These are phyloP conservation scores for Ciconia stormi DNA, from an alignment of 2,113 vertebrate genomes.

Conservation along the genomic window DNA sequence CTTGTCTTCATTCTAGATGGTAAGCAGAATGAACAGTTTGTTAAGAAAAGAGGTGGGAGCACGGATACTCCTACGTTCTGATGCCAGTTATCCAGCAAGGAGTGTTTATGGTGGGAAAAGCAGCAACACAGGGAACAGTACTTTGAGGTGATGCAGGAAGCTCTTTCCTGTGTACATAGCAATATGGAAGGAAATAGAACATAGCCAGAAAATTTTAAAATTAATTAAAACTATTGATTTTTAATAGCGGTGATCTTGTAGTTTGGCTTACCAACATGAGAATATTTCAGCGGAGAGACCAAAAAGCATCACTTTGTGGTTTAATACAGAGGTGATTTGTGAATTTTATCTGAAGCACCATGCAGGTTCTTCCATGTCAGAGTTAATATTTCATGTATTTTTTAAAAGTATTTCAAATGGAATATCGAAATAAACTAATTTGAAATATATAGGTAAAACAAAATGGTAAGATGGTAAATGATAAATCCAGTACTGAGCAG, in stretches of 20 bases:
- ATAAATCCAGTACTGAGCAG: background rate
- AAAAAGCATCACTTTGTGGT: background rate
- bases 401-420: background rate
- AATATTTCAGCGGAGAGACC: background rate
- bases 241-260: background rate
- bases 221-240: background rate
- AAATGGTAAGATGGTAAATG: background rate
- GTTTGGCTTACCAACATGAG: background rate
- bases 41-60: background rate
- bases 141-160: background rate
- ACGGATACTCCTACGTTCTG: background rate
- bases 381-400: background rate
- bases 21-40: background rate
- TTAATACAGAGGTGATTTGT: background rate
- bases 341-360: background rate
- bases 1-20: background rate
- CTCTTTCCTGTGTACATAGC: background rate
- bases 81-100: background rate
- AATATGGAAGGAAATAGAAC: background rate
- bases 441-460: background rate
- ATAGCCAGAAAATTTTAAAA: background rate
- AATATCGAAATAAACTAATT: background rate
- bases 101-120: background rate
- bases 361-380: background rate
- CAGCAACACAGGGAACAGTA: background rate